Percentiles rank a stretch among this genome's conserved stretches.
These are phyloP conservation scores for Rhinichthys osculus DNA, from an alignment of 2,797 vertebrate species.

Conservation along the genomic window DNA sequence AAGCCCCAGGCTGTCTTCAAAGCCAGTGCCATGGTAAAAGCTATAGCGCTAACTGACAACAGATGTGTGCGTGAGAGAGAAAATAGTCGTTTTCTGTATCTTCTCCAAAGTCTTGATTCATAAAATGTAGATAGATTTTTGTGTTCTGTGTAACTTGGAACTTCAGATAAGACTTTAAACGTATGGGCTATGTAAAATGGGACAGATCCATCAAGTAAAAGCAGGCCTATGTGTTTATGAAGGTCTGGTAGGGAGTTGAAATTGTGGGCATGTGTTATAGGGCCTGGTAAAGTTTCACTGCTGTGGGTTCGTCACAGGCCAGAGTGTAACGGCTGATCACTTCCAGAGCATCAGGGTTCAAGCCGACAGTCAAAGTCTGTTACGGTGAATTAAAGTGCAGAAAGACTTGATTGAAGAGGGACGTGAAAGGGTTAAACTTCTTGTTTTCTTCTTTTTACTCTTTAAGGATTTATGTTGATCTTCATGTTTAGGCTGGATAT, in stretches of 20 bases:
- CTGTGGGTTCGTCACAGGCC: not conserved
- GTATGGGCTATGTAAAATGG: not conserved
- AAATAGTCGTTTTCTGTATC: conserved; percentile 54
- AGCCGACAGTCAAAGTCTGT: not conserved
- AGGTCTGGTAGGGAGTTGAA: conserved; percentile 9
- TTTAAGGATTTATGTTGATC: not conserved
- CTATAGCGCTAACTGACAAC: conserved; percentile 42
- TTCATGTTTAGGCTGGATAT: not conserved
- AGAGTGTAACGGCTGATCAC: conserved; percentile 29
- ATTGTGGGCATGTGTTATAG: conserved; percentile 33
- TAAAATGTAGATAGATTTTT: conserved; percentile 39
- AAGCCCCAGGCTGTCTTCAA: conserved; percentile 55
- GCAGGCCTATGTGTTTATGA: not conserved
- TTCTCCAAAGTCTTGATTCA: conserved; percentile 59
- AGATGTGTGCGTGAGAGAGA: conserved; percentile 61
- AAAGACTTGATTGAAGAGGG: conserved; percentile 26
- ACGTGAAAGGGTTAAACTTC: conserved; percentile 1
- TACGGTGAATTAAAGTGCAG: conserved; percentile 4
- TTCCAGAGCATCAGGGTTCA: conserved; percentile 35
- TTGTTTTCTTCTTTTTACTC: not conserved
- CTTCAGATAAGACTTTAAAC: not conserved
- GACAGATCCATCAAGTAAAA: not conserved
- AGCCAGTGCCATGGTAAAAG: conserved; percentile 43
- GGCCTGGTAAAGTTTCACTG: conserved; percentile 37
- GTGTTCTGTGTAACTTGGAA: conserved; percentile 21